Evolutionary conservation across 2,797 vertebrate species (phyloP).

Genomic region (Amphiprion clarkii): DNA sequence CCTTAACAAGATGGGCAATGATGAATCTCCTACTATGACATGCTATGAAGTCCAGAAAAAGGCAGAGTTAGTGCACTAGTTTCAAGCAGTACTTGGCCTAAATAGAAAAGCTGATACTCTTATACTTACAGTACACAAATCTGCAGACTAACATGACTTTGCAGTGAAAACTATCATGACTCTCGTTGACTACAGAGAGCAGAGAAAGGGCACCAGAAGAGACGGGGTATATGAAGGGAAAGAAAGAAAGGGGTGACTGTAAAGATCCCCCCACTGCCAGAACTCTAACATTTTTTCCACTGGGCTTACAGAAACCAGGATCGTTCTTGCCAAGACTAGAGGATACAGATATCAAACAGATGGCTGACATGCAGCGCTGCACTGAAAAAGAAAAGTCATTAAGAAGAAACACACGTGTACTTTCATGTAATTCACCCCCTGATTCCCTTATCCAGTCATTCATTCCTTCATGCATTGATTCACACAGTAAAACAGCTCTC

Average conservation of each 20-base stretch:
- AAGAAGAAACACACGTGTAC: slow-evolving; percentile 16
- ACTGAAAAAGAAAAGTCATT: slow-evolving; percentile 31
- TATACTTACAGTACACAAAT: slow-evolving; percentile 29
- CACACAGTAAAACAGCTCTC: slow-evolving; percentile 16
- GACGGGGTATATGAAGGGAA: slow-evolving; percentile 47
- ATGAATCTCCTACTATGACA: slow-evolving; percentile 5
- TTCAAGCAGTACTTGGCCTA: slow-evolving; percentile 14
- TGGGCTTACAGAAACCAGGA: slow-evolving; percentile 65
- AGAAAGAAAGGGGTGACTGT: slow-evolving; percentile 53
- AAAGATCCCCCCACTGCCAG: slow-evolving; percentile 63
- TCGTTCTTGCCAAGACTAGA: slow-evolving; percentile 52
- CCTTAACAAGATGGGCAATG: background rate
- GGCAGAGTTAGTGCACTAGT: slow-evolving; percentile 14
- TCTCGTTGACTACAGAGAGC: slow-evolving; percentile 32
- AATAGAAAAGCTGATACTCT: slow-evolving; percentile 23
- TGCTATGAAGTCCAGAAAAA: background rate
- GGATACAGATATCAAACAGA: slow-evolving; percentile 69
- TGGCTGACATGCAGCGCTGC: slow-evolving; percentile 50
- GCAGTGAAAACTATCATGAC: slow-evolving; percentile 17
- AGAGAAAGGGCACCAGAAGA: slow-evolving; percentile 37
- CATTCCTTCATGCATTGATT: slow-evolving; percentile 27
- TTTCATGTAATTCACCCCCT: slow-evolving; percentile 47
- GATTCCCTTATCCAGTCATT: slow-evolving; percentile 17
- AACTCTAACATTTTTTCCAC: slow-evolving; percentile 70
- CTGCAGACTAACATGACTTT: slow-evolving; percentile 32